These are phyloP conservation scores for Delphinapterus leucas DNA, from an alignment of 2,113 vertebrate species.

Conservation along the genomic window DNA sequence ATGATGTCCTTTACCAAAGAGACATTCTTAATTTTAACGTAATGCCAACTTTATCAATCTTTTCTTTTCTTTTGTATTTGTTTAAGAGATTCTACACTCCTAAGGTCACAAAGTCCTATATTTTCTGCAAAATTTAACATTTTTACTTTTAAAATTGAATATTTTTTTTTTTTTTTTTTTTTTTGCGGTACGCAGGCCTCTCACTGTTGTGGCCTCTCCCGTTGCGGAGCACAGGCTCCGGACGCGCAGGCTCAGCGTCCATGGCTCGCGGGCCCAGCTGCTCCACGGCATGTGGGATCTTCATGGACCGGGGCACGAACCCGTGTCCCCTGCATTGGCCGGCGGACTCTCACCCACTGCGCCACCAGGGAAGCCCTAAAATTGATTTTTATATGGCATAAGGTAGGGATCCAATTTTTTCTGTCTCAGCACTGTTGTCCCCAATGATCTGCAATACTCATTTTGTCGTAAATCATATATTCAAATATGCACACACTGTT, in stretches of 20 bases:
- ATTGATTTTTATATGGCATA: neutral
- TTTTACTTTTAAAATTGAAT: slow-evolving; percentile 29
- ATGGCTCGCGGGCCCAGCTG: too few species aligned
- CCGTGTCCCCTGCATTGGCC: too few species aligned
- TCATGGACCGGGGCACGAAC: too few species aligned
- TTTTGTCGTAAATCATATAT: neutral
- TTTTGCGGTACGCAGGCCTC: too few species aligned
- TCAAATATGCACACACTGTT: neutral
- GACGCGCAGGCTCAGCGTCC: too few species aligned
- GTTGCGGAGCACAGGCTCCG: too few species aligned
- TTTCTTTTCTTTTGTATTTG: neutral
- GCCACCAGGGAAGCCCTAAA: neutral
- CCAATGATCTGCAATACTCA: neutral
- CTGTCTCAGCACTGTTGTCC: neutral
- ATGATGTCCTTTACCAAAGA: neutral
- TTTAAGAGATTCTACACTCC: neutral
- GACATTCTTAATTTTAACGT: neutral
- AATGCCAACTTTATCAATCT: neutral
- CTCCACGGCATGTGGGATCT: too few species aligned
- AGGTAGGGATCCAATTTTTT: neutral
- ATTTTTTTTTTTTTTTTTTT: too few species aligned
- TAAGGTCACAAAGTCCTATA: neutral
- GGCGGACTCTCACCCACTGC: too few species aligned
- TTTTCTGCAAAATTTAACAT: slow-evolving; percentile 5
- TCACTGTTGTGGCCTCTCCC: too few species aligned